Conservation (phyloP, 2,113 vertebrate genomes). For the Psilopogon haemacephalus region DNA sequence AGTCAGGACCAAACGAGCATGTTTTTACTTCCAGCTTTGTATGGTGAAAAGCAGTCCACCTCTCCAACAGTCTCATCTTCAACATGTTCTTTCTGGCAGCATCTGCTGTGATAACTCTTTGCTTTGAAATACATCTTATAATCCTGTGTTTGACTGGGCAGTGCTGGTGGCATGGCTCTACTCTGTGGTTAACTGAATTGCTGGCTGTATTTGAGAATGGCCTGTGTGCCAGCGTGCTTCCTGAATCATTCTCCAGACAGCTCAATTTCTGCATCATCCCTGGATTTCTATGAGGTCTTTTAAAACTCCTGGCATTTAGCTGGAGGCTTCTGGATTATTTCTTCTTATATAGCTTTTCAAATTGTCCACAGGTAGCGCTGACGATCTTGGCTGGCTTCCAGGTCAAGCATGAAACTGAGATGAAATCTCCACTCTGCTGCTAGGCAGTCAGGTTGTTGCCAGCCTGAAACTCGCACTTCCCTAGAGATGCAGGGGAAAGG, state of each 20-base stretch:
- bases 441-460: not conserved
- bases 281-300: not conserved
- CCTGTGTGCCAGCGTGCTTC: not conserved
- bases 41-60: not conserved
- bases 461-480: not conserved
- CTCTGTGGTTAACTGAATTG: not conserved
- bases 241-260: not conserved
- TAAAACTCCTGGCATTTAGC: not conserved
- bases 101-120: not conserved
- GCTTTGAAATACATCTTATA: not conserved
- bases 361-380: not conserved
- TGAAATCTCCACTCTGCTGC: not conserved
- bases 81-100: not conserved
- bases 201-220: fast-evolving
- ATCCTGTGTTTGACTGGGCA: not conserved
- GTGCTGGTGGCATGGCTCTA: not conserved
- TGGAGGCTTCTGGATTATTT: not conserved
- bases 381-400: not conserved
- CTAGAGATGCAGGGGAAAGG: not conserved
- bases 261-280: not conserved
- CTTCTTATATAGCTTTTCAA: not conserved
- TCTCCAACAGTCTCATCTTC: not conserved
- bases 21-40: not conserved
- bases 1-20: not conserved
- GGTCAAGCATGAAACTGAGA: not conserved